phyloP scores from a whole-genome alignment of 2,888 invertebrate species.

The Microctonus aethiopoides region DNA sequence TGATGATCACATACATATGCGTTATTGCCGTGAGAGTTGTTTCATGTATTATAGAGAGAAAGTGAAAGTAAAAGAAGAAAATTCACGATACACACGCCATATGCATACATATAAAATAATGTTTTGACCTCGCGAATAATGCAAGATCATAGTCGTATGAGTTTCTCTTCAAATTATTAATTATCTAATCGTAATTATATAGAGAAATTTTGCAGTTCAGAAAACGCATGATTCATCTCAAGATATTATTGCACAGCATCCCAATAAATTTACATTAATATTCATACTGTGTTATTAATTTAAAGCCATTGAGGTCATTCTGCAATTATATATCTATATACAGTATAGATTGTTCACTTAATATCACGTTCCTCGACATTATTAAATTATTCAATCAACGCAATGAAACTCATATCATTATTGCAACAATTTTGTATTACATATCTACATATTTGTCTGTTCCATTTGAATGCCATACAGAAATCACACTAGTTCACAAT shows the following conservation, averaged over 20 bases:
- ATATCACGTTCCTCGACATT: not conserved
- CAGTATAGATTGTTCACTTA: not conserved
- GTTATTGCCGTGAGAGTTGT: not conserved
- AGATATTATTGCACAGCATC: not conserved
- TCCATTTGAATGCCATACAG: not conserved
- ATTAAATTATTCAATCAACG: not conserved
- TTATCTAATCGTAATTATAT: slow-evolving; percentile 30
- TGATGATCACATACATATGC: slow-evolving; percentile 13
- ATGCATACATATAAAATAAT: slow-evolving; percentile 24
- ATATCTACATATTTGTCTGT: no score
- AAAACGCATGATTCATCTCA: slow-evolving; percentile 9
- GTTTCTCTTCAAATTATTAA: slow-evolving; percentile 32
- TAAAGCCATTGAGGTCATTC: not conserved
- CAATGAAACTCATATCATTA: not conserved
- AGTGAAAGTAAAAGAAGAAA: slow-evolving; percentile 29
- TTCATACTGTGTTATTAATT: not conserved
- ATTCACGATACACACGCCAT: slow-evolving; percentile 18
- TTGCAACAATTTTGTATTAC: not conserved
- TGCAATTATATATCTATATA: not conserved
- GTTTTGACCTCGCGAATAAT: slow-evolving; percentile 3
- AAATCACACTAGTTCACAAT: slow-evolving; percentile 1
- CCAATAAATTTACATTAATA: not conserved
- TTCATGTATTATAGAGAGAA: not conserved
- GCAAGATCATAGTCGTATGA: slow-evolving; percentile 24
- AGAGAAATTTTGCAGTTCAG: not conserved